Evolutionary conservation across 2,113 vertebrate species (phyloP), one percentile per base, ranked within the genome.

Genomic region (Thermophis baileyi): DNA sequence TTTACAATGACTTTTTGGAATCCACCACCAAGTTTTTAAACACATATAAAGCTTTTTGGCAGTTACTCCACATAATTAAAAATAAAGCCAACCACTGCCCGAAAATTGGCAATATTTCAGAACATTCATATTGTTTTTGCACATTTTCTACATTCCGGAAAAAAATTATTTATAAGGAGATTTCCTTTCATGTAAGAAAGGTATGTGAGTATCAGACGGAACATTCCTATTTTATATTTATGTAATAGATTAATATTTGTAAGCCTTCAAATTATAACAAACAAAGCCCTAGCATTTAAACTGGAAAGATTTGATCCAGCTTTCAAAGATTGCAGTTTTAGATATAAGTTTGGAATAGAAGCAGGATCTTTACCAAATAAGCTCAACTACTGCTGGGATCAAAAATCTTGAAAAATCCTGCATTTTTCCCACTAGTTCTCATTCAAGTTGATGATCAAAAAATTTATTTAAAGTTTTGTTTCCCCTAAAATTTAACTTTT

Each of bases 11-110:
- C n/a, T 54, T 5, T 5, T 46, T 74, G 55, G 60, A 53, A 54
- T 25, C 25, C 86, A 54, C 49, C 5, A 85, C 69, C 14, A 89
- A 11, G 27, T 89, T 89, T 92, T 30, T 51, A 91, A 25, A 46
- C 92, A 93, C 92, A 69, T 92, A 55, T 92, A 93, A 69, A 85
- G 60, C 63, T 69, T 30, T 63, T 92, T 92, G 87, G 51, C 69
- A 63, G 3, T 93, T 93, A 30, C 93, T 88, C 57, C 20, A 44
- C 74, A 81, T 81, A 81, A 81, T 81, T 81, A 81, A 81, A 88
- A 49, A 63, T 74, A 95, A 94, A 55, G 63, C 90, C 92, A 25
- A 50, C 0, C 44, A 0, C 20, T 6, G 49, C 24, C 55, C 69
- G 63, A 90, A 40, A 81, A n/a, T 46, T 92, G 91, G 87, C 91